Base-by-base conservation (phyloP, 2,113 vertebrate species). In the Pseudorectes ferrugineus region DNA sequence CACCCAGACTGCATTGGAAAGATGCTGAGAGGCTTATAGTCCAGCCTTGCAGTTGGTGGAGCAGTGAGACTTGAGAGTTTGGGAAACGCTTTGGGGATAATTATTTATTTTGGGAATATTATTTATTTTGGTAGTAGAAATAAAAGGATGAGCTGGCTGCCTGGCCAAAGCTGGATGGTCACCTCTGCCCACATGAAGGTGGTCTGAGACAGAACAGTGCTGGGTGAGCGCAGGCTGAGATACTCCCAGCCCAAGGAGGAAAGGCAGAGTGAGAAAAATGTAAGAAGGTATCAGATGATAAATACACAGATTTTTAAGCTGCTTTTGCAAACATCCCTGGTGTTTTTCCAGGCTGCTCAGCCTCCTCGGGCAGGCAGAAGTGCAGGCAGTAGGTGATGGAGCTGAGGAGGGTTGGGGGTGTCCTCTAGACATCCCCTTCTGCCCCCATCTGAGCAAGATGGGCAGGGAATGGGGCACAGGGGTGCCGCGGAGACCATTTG, bases 1-100 rank as follows among this genome's bases (percentile, higher is more conserved):
- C 61, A 88, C 15, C 28, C n/a, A 65, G 25, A 49, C 1, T 3
- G 31, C 0, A 0, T 14, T 35, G 40, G 61, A 59, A 90, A 55
- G 75, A 51, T 36, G n/a, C 33, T 1, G 2, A 43, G 20, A 36
- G 11, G 12, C n/a, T 87, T 3, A 1, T 0, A 5, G 48, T 72
- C 57, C 73, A 72, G 6, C 25, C 23, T 40, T 19, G 58, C 14
- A 63, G 55, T 6, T 5, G 5, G 61, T 7, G 70, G 36, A 84
- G 70, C 33, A 84, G 33, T 16, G 35, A 14, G 35, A 35, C 29
- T 74, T 0, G 0, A 26, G 31, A 19, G 5, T 43, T 67, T 57
- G 67, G 29, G 40, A n/a, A 72, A 35, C 38, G 6, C 25, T 36
- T 29, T 5, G 4, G 21, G 63, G 42, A 43, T 70, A 68, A 45